Evolutionary conservation across 2,888 invertebrate genomes (phyloP), one percentile per base, ranked within the genome.

Genomic region (Therioaphis trifolii): DNA sequence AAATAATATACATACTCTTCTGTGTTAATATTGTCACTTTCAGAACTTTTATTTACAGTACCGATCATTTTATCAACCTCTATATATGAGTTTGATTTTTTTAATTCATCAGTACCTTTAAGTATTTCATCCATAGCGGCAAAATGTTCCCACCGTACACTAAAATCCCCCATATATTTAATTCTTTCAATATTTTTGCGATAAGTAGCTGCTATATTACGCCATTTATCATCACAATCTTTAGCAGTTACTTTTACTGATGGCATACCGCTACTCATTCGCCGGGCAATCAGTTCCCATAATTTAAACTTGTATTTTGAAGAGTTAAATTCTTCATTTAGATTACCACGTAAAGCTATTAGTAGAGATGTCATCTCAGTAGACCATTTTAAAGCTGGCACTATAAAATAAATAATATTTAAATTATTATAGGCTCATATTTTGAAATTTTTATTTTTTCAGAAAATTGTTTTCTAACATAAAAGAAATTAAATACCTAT

Each of bases 161-260:
- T 85, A 68, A 76, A 79, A 66, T 85, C 85, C 18, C 85, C 85
- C 63, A 75, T 71, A n/a, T 71, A 69, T 66, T 84, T 85, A 40
- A 85, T 79, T 77, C 71, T 85, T 72, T 85, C 85, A 24, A 85
- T 77, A 84, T 85, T 85, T 72, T 85, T 85, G 14, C 85, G 82
- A 68, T 85, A 85, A 2, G 85, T 85, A 29, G 85, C 85, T 0
- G 85, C 85, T 46, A 85, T 85, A 84, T 85, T 85, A 66, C 85
- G 77, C 85, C 85, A 85, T 24, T 85, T 85, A n/a, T 85, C 85
- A 72, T 85, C 85, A 43, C 85, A 85, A 68, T 85, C 85, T 84
- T 85, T 85, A 29, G 85, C 85, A 7, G 85, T 84, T 14, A 85
- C 84, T 74, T 85, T 84, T 0, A 76, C 66, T 12, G 61, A 27